A percentile compares a stretch with the other conserved stretches of the same genome.
These are phyloP conservation scores for Siniperca knerii DNA, from an alignment of 2,113 vertebrate genomes.

Conservation along the genomic window DNA sequence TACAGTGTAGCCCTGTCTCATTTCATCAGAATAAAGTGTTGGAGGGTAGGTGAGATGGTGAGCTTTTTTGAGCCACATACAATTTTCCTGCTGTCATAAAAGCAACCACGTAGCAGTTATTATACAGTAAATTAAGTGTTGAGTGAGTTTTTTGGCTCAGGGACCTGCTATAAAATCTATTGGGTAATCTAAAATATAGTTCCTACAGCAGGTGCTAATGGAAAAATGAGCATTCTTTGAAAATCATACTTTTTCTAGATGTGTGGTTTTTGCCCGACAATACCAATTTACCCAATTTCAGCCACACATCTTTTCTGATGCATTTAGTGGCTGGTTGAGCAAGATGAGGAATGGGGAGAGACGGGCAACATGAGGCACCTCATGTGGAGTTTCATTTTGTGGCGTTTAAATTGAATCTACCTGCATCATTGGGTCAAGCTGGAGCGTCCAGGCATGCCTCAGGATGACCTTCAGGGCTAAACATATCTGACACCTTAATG, in stretches of 20 bases:
- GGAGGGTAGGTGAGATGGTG: not conserved
- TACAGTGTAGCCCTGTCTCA: not conserved
- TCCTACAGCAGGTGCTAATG: not conserved
- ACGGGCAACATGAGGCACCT: slow-evolving; percentile 10
- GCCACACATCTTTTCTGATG: not conserved
- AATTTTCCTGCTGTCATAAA: slow-evolving; percentile 34
- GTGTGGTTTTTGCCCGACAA: not conserved
- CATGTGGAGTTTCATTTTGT: slow-evolving; percentile 23
- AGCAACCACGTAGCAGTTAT: slow-evolving; percentile 9
- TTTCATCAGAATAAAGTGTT: slow-evolving; percentile 14
- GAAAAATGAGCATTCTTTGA: not conserved
- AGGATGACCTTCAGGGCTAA: slow-evolving; percentile 65
- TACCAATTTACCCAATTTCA: slow-evolving; percentile 6
- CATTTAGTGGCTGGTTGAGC: not conserved
- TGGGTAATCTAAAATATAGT: not conserved
- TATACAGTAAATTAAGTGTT: slow-evolving; percentile 23
- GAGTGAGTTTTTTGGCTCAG: slow-evolving; percentile 19
- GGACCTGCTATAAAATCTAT: not conserved
- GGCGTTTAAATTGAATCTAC: slow-evolving; percentile 42
- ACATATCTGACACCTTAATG: slow-evolving; percentile 51
- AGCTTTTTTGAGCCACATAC: slow-evolving; percentile 11
- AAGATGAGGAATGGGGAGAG: not conserved
- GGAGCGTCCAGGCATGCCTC: slow-evolving; percentile 23
- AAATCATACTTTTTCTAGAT: not conserved
- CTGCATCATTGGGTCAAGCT: slow-evolving; percentile 55